Base-by-base conservation (phyloP, 2,888 invertebrate species). In the Myopa testacea region DNA sequence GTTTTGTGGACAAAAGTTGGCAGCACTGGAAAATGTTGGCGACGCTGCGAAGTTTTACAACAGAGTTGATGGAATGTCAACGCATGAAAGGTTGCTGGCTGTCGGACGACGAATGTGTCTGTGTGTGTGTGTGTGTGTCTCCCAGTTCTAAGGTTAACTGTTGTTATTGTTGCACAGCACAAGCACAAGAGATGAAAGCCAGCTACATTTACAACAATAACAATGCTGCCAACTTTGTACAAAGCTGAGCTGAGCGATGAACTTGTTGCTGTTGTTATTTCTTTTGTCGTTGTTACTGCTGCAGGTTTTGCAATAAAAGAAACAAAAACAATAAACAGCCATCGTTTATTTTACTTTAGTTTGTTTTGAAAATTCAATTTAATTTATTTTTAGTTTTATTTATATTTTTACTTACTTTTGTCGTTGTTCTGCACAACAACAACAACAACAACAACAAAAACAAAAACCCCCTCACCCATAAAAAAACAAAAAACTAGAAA, bases 41-140 rank as follows among this genome's bases (percentile, higher is more conserved):
- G 45, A 10, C 45, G 45, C 45, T 45, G 45, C 45, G 10, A 45
- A 45, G 62, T 8, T 62, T 26, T 19, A 14, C 62, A 34, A 8
- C 62, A 62, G n/a, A 19, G 62, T 62, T 62, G n/a, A 62, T 26
- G 62, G 8, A 62, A 62, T 62, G 62, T 62, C 62, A 62, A n/a
- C 62, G 62, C 5, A 10, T 26, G 62, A 10, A 45, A 45, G 1
- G 14, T 19, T 62, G 19, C n/a, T 19, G 26, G 62, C 26, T 19
- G 6, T 4, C 16, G 8, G 62, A 62, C 62, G 45, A 45, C 45
- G 45, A 45, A 45, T 45, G 10, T 45, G 45, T 8, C 0, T 45
- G 45, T 10, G 45, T 8, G 7, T 45, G 1, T 45, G 45, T 45
- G 45, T 45, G 45, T 45, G 45, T 45, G 10, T 45, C 45, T 3